A percentile compares a stretch with the other conserved stretches of the same genome.
phyloP scores from a whole-genome alignment of 1,140 invertebrate genomes.

The Thaumatotibia leucotreta region DNA sequence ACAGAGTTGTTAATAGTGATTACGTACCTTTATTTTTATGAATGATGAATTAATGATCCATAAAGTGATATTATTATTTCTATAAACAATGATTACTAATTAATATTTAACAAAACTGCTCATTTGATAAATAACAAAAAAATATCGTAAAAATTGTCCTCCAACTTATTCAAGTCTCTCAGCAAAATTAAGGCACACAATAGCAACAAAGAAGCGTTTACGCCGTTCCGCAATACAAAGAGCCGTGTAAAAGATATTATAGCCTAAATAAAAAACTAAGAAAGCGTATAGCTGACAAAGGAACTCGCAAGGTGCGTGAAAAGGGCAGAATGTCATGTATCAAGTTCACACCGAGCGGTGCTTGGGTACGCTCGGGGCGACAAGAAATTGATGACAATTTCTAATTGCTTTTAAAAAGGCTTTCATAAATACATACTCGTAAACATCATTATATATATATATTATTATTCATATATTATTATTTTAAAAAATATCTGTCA shows the following conservation, averaged over 20 bases:
- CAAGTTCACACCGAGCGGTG: conserved; percentile 64
- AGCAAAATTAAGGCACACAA: neutral
- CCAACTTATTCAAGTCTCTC: neutral
- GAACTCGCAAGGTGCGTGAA: conserved; percentile 53
- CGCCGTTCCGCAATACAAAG: neutral
- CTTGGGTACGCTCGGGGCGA: conserved; percentile 36
- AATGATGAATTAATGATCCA: too few species aligned
- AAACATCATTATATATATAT: too few species aligned
- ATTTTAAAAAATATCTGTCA: too few species aligned
- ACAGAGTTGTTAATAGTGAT: too few species aligned
- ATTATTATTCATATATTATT: too few species aligned
- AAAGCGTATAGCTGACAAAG: conserved; percentile 51
- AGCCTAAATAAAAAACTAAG: conserved; percentile 29
- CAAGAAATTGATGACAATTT: neutral
- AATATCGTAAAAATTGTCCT: neutral
- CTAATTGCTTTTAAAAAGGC: neutral
- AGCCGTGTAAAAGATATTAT: neutral
- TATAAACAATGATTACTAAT: neutral
- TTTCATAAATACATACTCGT: too few species aligned
- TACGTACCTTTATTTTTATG: too few species aligned
- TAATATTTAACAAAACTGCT: neutral
- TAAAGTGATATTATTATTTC: neutral
- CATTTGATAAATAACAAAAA: neutral
- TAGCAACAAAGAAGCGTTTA: neutral
- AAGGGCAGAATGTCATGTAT: conserved; percentile 73